These are phyloP conservation scores for Natrix natrix DNA, from an alignment of 2,797 vertebrate genomes.

Conservation along the genomic window DNA sequence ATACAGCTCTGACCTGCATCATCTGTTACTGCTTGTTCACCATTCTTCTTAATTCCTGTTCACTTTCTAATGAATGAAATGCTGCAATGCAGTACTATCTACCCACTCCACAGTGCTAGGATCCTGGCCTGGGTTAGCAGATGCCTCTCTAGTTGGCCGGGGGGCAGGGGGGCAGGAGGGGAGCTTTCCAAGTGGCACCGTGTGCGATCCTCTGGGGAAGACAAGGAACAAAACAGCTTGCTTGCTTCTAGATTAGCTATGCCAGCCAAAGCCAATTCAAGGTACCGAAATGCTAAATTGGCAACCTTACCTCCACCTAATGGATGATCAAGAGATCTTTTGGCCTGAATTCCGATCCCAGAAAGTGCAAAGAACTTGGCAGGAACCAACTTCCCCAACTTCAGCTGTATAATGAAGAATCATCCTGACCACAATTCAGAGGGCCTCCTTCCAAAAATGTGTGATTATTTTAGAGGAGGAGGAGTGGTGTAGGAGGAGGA, in stretches of 20 bases:
- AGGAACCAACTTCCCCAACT: background rate
- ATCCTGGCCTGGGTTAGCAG: background rate
- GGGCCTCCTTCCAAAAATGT: background rate
- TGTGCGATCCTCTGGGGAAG: background rate
- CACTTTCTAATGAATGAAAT: background rate
- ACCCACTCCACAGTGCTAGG: background rate
- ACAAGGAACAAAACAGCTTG: background rate
- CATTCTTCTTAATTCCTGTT: background rate
- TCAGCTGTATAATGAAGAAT: background rate
- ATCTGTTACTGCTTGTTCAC: background rate
- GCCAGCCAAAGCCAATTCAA: background rate
- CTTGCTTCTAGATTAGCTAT: too few species aligned
- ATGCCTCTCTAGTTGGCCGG: background rate
- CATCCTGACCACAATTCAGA: background rate
- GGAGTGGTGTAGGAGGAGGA: background rate
- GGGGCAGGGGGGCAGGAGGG: background rate
- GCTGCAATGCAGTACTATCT: background rate
- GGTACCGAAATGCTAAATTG: background rate
- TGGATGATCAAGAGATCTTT: background rate
- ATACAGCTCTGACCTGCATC: background rate
- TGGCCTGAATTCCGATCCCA: background rate
- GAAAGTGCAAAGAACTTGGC: constrained; percentile 20
- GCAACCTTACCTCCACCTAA: background rate
- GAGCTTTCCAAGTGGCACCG: background rate
- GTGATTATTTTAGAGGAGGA: background rate